These are phyloP conservation scores for Rostratula benghalensis DNA, from an alignment of 2,113 vertebrate species.

Conservation along the genomic window DNA sequence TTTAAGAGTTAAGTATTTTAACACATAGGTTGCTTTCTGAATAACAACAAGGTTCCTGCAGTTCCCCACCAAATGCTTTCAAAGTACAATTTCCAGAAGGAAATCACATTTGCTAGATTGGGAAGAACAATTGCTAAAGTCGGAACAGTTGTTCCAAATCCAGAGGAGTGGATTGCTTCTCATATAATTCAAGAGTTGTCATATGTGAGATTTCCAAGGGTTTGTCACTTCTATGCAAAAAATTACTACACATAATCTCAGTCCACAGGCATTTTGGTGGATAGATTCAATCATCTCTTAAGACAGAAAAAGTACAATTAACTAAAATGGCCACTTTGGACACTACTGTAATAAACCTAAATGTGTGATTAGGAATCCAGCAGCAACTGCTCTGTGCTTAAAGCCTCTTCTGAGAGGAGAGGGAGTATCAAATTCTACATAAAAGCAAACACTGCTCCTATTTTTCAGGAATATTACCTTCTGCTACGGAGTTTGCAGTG, in stretches of 20 bases:
- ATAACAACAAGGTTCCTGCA: accelerated
- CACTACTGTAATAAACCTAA: neutral
- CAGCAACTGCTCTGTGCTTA: neutral
- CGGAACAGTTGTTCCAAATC: neutral
- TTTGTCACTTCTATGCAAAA: neutral
- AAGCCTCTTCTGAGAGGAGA: neutral
- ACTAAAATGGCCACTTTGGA: neutral
- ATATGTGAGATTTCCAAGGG: neutral
- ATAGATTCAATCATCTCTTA: neutral
- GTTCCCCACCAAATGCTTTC: neutral
- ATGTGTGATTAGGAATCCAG: neutral
- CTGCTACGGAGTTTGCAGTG: neutral
- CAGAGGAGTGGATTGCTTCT: neutral
- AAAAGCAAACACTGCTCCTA: neutral
- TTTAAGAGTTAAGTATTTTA: accelerated
- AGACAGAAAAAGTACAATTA: neutral
- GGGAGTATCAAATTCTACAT: neutral
- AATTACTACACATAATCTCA: neutral
- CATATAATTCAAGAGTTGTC: neutral
- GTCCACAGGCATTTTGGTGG: neutral
- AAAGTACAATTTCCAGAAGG: neutral
- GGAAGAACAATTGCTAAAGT: neutral
- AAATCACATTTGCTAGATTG: neutral
- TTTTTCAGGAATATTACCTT: neutral
- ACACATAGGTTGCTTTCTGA: neutral